Conservation (phyloP, 2,797 vertebrate species). For the Tragelaphus eurycerus region DNA sequence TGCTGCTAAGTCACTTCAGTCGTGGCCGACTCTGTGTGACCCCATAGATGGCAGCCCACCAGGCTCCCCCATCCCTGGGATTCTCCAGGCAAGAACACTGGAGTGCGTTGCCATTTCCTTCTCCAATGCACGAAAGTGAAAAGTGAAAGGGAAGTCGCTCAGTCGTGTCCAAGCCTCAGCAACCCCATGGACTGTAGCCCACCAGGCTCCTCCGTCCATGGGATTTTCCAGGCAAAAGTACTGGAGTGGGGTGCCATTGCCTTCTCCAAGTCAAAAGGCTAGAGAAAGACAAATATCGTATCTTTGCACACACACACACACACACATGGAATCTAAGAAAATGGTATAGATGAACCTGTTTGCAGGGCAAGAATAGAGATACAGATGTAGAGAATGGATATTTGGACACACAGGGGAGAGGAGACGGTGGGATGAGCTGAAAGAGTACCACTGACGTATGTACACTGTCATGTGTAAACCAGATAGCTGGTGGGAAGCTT, state of each 20-base stretch:
- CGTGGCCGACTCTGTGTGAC: too few species aligned
- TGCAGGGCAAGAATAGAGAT: background rate
- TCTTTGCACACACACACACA: background rate
- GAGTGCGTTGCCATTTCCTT: too few species aligned
- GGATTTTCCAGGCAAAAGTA: too few species aligned
- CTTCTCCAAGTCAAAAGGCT: background rate
- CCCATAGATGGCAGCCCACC: too few species aligned
- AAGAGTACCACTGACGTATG: background rate
- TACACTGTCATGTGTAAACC: background rate
- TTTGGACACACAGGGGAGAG: background rate
- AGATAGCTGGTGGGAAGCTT: background rate
- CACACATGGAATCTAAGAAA: background rate
- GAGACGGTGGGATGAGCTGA: background rate
- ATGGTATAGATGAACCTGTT: background rate
- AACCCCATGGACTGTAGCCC: too few species aligned
- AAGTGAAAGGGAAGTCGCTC: too few species aligned
- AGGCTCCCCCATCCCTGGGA: too few species aligned
- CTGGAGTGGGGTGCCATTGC: too few species aligned
- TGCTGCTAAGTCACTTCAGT: too few species aligned
- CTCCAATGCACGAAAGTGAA: too few species aligned
- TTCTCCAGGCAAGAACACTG: too few species aligned
- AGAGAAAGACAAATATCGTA: background rate
- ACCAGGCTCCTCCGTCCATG: too few species aligned
- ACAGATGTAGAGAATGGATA: background rate
- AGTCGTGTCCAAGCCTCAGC: accelerated